phyloP scores from a whole-genome alignment of 1,140 invertebrate genomes.

The Varroa destructor region DNA sequence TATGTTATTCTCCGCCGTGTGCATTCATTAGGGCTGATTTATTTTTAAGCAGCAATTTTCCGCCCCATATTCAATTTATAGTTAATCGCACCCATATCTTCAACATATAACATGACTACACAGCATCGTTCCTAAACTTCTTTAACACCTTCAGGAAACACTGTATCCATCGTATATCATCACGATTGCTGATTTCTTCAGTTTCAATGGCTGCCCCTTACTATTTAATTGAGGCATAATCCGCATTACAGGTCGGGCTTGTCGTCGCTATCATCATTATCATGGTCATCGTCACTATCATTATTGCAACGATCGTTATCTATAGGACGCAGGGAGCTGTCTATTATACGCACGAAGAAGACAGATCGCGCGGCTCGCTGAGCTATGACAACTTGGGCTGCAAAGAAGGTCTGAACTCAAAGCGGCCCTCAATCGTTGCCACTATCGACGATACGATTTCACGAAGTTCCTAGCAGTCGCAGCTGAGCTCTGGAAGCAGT shows the following conservation, averaged over 20 bases:
- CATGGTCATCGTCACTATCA: conserved; percentile 38
- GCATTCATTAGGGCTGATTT: too few relatives aligned
- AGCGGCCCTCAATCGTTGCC: conserved; percentile 22
- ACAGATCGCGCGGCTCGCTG: conserved; percentile 38
- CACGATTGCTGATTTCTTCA: too few relatives aligned
- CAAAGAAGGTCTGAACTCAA: conserved; percentile 13
- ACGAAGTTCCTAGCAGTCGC: conserved; percentile 24
- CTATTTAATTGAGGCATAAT: too few relatives aligned
- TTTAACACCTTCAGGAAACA: too few relatives aligned
- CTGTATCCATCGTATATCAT: too few relatives aligned
- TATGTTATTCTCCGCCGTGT: too few relatives aligned
- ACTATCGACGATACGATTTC: conserved; percentile 15
- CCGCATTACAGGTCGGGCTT: conserved; percentile 36
- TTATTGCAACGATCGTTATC: conserved; percentile 38
- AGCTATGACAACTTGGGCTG: conserved; percentile 27
- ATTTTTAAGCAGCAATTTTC: too few relatives aligned
- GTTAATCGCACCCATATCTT: too few relatives aligned
- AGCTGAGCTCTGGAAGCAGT: conserved; percentile 26
- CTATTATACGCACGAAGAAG: conserved; percentile 59
- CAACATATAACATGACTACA: too few relatives aligned
- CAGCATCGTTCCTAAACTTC: too few relatives aligned
- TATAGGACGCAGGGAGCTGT: conserved; percentile 51
- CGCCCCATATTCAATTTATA: too few relatives aligned
- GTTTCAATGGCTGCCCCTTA: too few relatives aligned
- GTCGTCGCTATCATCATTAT: conserved; percentile 39